These are phyloP conservation scores for Acridotheres tristis DNA, from an alignment of 2,797 vertebrate species.

Conservation along the genomic window DNA sequence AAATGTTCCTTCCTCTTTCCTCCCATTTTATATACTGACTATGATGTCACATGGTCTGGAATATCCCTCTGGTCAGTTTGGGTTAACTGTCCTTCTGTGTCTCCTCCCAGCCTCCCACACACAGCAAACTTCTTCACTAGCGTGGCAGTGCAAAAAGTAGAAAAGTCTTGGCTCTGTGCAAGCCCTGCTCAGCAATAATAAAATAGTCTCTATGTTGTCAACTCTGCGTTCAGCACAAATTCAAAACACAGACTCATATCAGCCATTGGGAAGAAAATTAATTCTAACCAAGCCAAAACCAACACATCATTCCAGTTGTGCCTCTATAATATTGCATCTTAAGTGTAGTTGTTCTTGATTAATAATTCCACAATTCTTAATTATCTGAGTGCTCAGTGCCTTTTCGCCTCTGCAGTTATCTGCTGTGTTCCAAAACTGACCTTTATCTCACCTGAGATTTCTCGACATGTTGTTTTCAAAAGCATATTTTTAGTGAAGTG, in stretches of 20 bases:
- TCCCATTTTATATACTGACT: background rate
- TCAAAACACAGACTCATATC: background rate
- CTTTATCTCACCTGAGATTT: background rate
- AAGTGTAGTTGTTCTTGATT: background rate
- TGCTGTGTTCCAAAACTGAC: background rate
- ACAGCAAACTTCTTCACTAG: background rate
- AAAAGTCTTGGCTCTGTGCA: background rate
- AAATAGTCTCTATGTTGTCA: background rate
- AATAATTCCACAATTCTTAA: background rate
- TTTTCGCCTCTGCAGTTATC: background rate
- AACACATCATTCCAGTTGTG: background rate
- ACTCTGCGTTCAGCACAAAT: background rate
- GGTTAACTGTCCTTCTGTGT: too few relatives aligned
- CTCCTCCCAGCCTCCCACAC: background rate
- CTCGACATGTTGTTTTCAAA: background rate
- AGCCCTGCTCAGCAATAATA: background rate
- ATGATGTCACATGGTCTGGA: background rate
- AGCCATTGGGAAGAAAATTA: background rate
- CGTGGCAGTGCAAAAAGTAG: accelerated
- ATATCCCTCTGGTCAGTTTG: background rate
- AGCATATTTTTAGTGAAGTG: background rate
- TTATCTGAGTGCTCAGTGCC: background rate
- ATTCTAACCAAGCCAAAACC: background rate
- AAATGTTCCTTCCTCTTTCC: background rate
- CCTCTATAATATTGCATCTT: background rate